Conservation (phyloP, 2,797 vertebrate genomes). For the Sphenodon punctatus region DNA sequence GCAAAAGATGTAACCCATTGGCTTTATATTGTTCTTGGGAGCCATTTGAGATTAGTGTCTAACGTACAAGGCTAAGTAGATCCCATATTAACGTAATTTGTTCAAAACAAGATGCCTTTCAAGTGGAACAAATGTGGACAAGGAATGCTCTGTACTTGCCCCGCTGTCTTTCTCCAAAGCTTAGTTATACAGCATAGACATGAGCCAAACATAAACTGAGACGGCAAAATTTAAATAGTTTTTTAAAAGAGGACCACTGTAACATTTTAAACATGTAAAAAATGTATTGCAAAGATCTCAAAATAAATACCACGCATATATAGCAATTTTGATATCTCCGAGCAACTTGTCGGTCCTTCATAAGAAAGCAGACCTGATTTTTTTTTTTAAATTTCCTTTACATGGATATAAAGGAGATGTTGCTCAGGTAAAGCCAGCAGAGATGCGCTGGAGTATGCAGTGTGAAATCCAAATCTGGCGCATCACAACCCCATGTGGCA, state of each 20-base stretch:
- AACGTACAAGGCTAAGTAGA: neutral
- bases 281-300: neutral
- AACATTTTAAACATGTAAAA: neutral
- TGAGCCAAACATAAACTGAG: fast-evolving
- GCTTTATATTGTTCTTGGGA: neutral
- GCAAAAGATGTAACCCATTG: neutral
- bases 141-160: neutral
- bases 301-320: no score
- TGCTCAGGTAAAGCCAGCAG: no score
- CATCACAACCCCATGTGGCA: no score
- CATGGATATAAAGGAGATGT: no score
- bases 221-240: neutral
- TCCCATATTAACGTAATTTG: neutral
- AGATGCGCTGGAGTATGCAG: no score
- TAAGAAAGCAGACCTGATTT: no score
- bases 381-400: no score
- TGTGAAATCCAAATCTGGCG: no score
- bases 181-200: neutral
- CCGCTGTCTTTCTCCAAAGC: slow-evolving; percentile 17
- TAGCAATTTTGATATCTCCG: no score
- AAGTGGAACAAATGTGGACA: slow-evolving; percentile 24
- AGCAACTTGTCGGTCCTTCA: no score
- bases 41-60: neutral
- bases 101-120: slow-evolving; percentile 16
- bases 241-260: neutral